These are phyloP conservation scores for Acanthaster planci DNA, from an alignment of 35 echinoderm and acorn worm species.

Conservation along the genomic window DNA sequence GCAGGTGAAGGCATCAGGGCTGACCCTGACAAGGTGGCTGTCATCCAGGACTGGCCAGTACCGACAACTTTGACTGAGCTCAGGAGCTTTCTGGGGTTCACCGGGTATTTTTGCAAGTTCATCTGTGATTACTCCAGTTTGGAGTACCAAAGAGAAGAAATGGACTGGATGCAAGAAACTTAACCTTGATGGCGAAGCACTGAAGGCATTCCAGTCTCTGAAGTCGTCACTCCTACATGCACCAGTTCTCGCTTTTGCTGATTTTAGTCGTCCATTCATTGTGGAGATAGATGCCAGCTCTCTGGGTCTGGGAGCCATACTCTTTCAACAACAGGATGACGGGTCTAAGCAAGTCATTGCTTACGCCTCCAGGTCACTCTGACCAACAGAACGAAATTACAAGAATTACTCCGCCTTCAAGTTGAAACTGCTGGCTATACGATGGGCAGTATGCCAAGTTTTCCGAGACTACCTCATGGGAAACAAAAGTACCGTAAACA, in stretches of 20 bases:
- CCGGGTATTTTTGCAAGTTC: no score
- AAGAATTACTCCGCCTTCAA: no score
- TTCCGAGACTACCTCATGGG: slow-evolving; percentile 47
- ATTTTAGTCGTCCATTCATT: neutral
- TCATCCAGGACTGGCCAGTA: no score
- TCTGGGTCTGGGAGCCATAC: no score
- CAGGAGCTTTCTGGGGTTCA: no score
- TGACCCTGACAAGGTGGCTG: slow-evolving; percentile 28
- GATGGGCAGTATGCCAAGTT: neutral
- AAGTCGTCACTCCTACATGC: slow-evolving; percentile 3
- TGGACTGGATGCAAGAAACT: no score
- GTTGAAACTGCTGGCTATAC: slow-evolving; percentile 42
- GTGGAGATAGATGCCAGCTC: slow-evolving; percentile 52
- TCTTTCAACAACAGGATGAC: no score
- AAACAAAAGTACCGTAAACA: neutral
- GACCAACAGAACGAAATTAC: slow-evolving; percentile 38
- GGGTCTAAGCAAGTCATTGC: no score
- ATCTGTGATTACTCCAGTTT: no score
- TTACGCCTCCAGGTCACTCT: neutral
- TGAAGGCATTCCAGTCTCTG: slow-evolving; percentile 15
- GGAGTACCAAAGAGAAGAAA: no score
- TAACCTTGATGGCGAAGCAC: slow-evolving; percentile 17
- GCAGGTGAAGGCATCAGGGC: slow-evolving; percentile 2
- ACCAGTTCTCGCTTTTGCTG: slow-evolving; percentile 37
- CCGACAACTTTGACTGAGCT: no score